Evolutionary conservation across 2,113 vertebrate species (phyloP).

Genomic region (Boulengeromyrus knoepffleri): DNA sequence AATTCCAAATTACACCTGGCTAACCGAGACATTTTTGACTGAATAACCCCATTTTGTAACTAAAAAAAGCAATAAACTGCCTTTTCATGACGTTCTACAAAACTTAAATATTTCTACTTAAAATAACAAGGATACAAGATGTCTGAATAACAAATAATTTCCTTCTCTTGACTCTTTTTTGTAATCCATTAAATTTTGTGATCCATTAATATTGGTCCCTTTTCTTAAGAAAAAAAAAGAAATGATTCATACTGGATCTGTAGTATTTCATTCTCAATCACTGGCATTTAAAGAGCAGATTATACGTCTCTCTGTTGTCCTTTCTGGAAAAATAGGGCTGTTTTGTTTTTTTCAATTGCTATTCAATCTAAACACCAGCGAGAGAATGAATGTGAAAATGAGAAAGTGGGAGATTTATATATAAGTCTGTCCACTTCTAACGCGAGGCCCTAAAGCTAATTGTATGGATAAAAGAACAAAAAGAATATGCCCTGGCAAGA

Average conservation of each 20-base stretch:
- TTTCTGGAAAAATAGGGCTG: slow-evolving; percentile 23
- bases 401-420: slow-evolving; percentile 30
- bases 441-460: slow-evolving; percentile 36
- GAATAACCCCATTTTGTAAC: neutral
- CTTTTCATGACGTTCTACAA: slow-evolving; percentile 22
- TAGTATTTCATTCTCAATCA: slow-evolving; percentile 35
- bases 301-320: slow-evolving; percentile 28
- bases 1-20: slow-evolving; percentile 3
- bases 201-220: slow-evolving; percentile 27
- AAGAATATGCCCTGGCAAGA: slow-evolving; percentile 34
- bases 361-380: slow-evolving; percentile 10
- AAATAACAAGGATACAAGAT: slow-evolving; percentile 11
- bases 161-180: slow-evolving; percentile 21
- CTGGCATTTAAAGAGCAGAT: slow-evolving; percentile 28
- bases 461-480: slow-evolving; percentile 37
- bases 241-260: slow-evolving; percentile 31
- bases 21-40: neutral
- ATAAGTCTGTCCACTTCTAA: slow-evolving; percentile 35
- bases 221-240: slow-evolving; percentile 14
- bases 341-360: slow-evolving; percentile 34
- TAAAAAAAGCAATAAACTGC: neutral
- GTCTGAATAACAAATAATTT: slow-evolving; percentile 28
- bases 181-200: slow-evolving; percentile 24
- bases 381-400: slow-evolving; percentile 17
- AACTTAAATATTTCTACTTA: slow-evolving; percentile 15